Evolutionary conservation across 1,140 invertebrate species (phyloP), one percentile per base, ranked within the genome.

Genomic region (Chlorops oryzae): DNA sequence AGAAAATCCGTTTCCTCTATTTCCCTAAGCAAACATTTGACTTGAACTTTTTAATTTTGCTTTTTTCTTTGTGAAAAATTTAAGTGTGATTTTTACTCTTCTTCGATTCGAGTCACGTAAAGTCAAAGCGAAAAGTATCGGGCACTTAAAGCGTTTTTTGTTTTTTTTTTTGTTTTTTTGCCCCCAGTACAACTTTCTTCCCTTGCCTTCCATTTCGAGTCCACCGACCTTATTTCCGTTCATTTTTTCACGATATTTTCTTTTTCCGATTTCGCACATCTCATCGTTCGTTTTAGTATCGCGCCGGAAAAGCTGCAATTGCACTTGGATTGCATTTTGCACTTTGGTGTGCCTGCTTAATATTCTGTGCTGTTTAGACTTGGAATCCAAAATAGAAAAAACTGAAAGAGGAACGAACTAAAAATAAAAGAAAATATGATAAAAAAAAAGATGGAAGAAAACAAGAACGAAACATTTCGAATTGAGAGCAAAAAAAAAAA

Each of bases 101-200:
- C 15, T 15, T 9, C 28, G 9, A 32, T 32, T 9, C 28, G 28
- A 47, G 45, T 52, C 51, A 52, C 51, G 51, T 52, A 47, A 42
- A 47, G 35, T 52, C 44, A 42, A 47, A 52, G 46, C 51, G 46
- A 47, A 43, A n/a, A n/a, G n/a, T n/a, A n/a, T n/a, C n/a, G 51
- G 32, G 51, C 51, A 47, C 50, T 47, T 47, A 51, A 46, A 51
- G 40, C 18, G n/a, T 44, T 51, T 44, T 46, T 40, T 27, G 27
- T 27, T 15, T 10, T 3, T 28, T 18, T 6, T 28, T 18, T 49
- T 41, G 5, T 15, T 9, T 25, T 32, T 17, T 17, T 13, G 1
- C 6, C 18, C 13, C 18, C 18, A 15, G 7, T 7, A 35, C 35
- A 37, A 3, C 35, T 25, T n/a, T 37, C 12, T 25, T 2, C 40